Evolutionary conservation across 2,888 invertebrate genomes (phyloP).

Genomic region (Nomada flava): DNA sequence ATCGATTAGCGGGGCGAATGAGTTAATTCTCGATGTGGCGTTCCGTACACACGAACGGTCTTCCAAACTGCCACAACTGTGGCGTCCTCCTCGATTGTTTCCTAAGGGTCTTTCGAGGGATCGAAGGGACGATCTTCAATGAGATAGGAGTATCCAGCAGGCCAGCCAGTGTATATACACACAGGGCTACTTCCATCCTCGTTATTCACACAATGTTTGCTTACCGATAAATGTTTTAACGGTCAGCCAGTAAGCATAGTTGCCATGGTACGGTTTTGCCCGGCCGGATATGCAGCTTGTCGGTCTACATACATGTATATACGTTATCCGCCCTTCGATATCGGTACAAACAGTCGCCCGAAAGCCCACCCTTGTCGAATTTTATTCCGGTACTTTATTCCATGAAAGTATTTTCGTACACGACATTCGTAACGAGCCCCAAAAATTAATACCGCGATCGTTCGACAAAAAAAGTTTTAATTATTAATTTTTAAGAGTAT

Average conservation of each 20-base stretch:
- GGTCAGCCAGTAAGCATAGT: slow-evolving; percentile 44
- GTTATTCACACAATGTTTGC: slow-evolving; percentile 69
- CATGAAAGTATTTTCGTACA: background rate
- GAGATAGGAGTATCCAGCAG: slow-evolving; percentile 31
- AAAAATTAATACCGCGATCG: no score
- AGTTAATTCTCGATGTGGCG: slow-evolving; percentile 57
- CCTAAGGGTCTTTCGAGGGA: slow-evolving; percentile 54
- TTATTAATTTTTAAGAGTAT: no score
- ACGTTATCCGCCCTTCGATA: slow-evolving; percentile 21
- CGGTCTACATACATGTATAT: slow-evolving; percentile 17
- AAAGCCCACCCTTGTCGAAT: slow-evolving; percentile 27
- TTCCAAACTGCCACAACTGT: slow-evolving; percentile 28
- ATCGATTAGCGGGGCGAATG: slow-evolving; percentile 65
- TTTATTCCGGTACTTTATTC: background rate
- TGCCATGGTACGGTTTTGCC: slow-evolving; percentile 54
- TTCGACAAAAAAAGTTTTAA: no score
- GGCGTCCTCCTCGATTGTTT: slow-evolving; percentile 37
- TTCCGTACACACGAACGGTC: slow-evolving; percentile 56
- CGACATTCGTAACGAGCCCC: background rate
- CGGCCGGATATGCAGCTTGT: slow-evolving; percentile 57
- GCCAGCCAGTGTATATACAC: slow-evolving; percentile 49
- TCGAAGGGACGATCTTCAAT: slow-evolving; percentile 59
- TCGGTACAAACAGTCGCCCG: slow-evolving; percentile 16
- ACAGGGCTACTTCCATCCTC: slow-evolving; percentile 61
- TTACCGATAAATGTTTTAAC: slow-evolving; percentile 69